These are phyloP conservation scores for Nothura maculosa DNA, from an alignment of 2,797 vertebrate species.

Conservation along the genomic window DNA sequence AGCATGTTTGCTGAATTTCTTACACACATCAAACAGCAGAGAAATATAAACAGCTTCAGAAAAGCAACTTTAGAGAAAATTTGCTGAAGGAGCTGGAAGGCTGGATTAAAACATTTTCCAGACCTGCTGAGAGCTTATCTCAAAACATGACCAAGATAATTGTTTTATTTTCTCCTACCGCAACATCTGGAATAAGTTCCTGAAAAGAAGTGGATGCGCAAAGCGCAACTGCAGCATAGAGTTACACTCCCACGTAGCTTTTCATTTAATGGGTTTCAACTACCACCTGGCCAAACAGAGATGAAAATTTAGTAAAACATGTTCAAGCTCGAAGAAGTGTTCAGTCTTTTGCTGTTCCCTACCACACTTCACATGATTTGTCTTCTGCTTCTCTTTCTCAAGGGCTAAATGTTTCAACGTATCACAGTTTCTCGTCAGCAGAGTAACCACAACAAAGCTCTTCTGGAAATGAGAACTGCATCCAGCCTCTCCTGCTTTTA, in stretches of 20 bases:
- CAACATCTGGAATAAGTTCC: constrained; percentile 71
- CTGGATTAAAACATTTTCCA: constrained; percentile 66
- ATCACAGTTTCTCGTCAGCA: constrained; percentile 26
- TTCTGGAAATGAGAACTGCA: constrained; percentile 58
- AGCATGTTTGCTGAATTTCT: constrained; percentile 2
- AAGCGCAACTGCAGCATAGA: constrained; percentile 41
- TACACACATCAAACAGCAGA: constrained; percentile 23
- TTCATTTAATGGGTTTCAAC: constrained; percentile 64
- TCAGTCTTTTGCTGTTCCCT: constrained; percentile 58
- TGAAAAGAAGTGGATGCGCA: constrained; percentile 44
- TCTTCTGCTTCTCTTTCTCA: constrained; percentile 58
- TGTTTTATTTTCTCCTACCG: constrained; percentile 64
- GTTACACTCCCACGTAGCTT: constrained; percentile 51
- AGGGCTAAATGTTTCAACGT: constrained; percentile 58
- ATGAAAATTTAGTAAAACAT: constrained; percentile 52
- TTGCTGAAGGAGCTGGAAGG: constrained; percentile 62
- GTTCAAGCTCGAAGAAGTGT: constrained; percentile 49
- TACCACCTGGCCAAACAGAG: constrained; percentile 57
- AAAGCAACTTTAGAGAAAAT: constrained; percentile 57
- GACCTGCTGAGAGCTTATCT: constrained; percentile 69
- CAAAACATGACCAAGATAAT: constrained; percentile 68
- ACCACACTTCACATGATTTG: constrained; percentile 52
- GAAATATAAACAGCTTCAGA: constrained; percentile 49
- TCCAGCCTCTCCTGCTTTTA: constrained; percentile 58
- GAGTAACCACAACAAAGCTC: constrained; percentile 65